Evolutionary conservation across 1,140 invertebrate species (phyloP), one percentile per base, ranked within the genome.

Genomic region (Laodelphax striatellus): DNA sequence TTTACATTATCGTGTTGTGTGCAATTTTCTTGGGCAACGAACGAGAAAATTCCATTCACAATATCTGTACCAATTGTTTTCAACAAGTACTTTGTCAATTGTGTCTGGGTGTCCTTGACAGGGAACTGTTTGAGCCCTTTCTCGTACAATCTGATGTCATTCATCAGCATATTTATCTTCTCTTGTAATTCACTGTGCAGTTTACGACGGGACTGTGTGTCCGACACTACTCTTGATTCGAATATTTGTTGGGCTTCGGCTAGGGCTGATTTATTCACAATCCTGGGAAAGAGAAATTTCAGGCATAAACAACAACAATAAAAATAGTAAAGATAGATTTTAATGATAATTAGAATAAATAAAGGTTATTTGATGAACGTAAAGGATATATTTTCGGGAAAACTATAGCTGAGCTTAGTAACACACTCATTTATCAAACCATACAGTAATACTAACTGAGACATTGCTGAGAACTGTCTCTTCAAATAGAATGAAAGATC

Each of bases 1-100:
- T 70, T 72, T 63, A 16, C 41, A 65, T 80, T 80, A 62, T 79
- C 80, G 71, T 89, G 85, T 58, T 78, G 78, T 8, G 74, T 73
- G 66, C 75, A 50, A 31, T 28, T 71, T 52, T 76, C 76, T 59
- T 68, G 68, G 19, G 73, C 73, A 24, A 77, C 60, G 22, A 58
- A 57, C 52, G 65, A 63, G 24, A 81, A 81, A 53, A 94, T 78
- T 64, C 90, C 83, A 64, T 85, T 88, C n/a, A 85, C 78, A 58
- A 94, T 81, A 69, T 96, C 92, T 53, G 84, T 80, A 42, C 87
- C 89, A 46, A 92, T 71, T 2, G 88, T 86, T 73, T 90, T 92
- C 14, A 95, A 69, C 21, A 96, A 71, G 74, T 95, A 92, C 70
- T 90, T 92, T 0, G 76, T 72, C 53, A 95, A 75, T 54, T 85